Base-by-base conservation (phyloP, 2,797 vertebrate species). In the Allenopithecus nigroviridis region DNA sequence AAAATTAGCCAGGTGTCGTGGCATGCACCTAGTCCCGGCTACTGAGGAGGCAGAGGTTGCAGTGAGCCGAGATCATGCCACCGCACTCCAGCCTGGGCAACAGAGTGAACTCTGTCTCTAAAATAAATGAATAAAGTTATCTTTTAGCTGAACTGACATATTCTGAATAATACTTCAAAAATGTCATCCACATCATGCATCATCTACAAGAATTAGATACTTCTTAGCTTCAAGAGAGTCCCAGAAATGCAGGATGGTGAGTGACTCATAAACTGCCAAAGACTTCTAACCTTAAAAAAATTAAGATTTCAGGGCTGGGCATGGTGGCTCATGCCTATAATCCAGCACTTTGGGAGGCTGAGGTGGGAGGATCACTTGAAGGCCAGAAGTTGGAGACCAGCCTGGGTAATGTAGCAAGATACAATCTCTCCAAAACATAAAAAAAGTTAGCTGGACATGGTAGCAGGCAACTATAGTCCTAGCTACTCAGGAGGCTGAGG, bases 221-320 rank as follows among this genome's bases (percentile, higher is more conserved):
- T 83, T 92, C 36, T 50, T 64, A 57, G 33, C 30, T 95, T 94
- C 8, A 1, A 72, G 17, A 90, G 39, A 92, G n/a, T 93, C 33
- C 91, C 84, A 85, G 74, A 79, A 96, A 96, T 48, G 24, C 46
- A 75, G 50, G 5, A 90, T 21, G 17, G 43, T 86, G 55, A 93
- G 43, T 91, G 55, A 93, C 30, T 95, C 64, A n/a, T 89, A 96
- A 96, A 89, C 16, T 87, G 50, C n/a, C 94, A 12, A 36, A 93
- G 33, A 95, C 30, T 53, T 90, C 5, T 43, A 48, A n/a, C 30
- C 55, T 93, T 93, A 84, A 76, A 74, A 80, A 86, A 86, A 64
- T 0, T 90, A 41, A 84, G 30, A 94, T 68, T 72, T 84, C 55
- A 59, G 33, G 61, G 61, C 61, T 68, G 61, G 33, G 61, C 33